Percentiles rank a stretch among this genome's conserved stretches.
Evolutionary conservation across 1,140 invertebrate genomes (phyloP).

Genomic region (Homalodisca vitripennis): DNA sequence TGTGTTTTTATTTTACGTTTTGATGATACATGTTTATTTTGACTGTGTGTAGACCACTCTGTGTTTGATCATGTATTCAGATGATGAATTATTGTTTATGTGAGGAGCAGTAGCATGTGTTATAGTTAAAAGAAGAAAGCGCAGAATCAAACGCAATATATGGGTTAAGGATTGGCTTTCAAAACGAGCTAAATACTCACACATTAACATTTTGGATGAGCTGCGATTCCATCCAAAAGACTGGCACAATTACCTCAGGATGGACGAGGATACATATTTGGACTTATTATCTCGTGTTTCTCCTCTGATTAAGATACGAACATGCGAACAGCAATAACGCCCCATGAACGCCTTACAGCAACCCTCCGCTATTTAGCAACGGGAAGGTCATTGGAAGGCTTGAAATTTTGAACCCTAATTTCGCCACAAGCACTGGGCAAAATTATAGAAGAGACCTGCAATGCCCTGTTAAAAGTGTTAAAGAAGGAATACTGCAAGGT

Average conservation of each 20-base stretch:
- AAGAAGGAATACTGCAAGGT: constrained; percentile 34
- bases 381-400: constrained; percentile 45
- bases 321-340: constrained; percentile 46
- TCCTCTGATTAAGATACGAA: constrained; percentile 44
- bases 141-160: no score
- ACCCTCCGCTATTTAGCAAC: constrained; percentile 47
- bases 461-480: constrained; percentile 41
- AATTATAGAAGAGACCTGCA: constrained; percentile 41
- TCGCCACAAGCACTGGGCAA: constrained; percentile 40
- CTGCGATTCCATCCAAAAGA: constrained; percentile 34
- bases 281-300: constrained; percentile 39
- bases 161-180: no score
- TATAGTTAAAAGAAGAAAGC: no score
- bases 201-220: constrained; percentile 26
- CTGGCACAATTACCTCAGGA: constrained; percentile 40
- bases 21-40: no score
- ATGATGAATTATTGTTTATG: no score
- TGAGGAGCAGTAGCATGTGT: no score
- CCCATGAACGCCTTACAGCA: constrained; percentile 45
- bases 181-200: no score
- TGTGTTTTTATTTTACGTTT: no score
- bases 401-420: constrained; percentile 43
- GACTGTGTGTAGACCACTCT: no score
- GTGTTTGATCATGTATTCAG: no score
- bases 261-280: constrained; percentile 39